Base-by-base conservation (phyloP, 1,140 invertebrate genomes). In the Dicyema japonicum region DNA sequence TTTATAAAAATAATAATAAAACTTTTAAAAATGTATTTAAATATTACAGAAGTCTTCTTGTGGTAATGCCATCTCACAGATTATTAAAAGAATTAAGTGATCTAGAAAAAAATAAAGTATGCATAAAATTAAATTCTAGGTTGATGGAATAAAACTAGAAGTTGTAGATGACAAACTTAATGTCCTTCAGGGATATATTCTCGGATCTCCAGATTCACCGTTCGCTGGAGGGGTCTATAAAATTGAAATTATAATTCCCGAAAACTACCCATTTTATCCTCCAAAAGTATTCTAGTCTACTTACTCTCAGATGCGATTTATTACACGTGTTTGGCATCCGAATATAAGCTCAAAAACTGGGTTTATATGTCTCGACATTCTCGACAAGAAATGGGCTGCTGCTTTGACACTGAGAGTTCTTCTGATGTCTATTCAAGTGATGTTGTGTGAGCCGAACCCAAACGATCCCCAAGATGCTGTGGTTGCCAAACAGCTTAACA, bases 271-370 rank as follows among this genome's bases (percentile, higher is more conserved):
- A 21, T 27, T 27, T n/a, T 15, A 17, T 12, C 26, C 26, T 5
- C 26, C 26, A 16, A 27, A 27, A 27, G 26, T n/a, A n/a, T n/a
- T n/a, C n/a, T n/a, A n/a, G n/a, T n/a, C n/a, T n/a, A n/a, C n/a
- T n/a, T n/a, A n/a, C n/a, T n/a, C 19, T 21, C n/a, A 48, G 42
- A 42, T 53, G 6, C 40, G 37, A 29, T 88, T 88, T 56, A 63
- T 74, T 35, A 88, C 80, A 29, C 72, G 71, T 58, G 76, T 90
- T 44, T 88, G 78, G 80, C 78, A 90, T 56, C 80, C 78, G 18
- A 90, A 90, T 56, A 78, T 90, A 39, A 80, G 72, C 18, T 82
- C 74, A 9, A 74, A 78, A 5, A 90, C 78, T 17, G 78, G 80
- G 29, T 72, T 72, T 19, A 85, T 90, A 42, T 90, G 80, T 52